These are phyloP conservation scores for Xiphorhynchus erythropygius DNA, from an alignment of 2,797 vertebrate species.

Conservation along the genomic window DNA sequence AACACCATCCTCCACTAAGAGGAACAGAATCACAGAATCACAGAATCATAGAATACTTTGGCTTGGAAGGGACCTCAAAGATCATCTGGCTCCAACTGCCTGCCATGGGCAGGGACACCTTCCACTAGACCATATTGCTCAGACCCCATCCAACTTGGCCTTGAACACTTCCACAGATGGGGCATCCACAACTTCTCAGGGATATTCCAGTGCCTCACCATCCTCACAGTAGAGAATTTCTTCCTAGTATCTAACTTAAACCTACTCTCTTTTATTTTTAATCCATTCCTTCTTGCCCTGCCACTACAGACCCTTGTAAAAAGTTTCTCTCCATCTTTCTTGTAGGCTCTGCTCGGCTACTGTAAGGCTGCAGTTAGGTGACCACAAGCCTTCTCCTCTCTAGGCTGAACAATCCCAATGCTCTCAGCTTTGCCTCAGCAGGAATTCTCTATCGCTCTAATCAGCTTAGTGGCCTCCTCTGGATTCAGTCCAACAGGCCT, in stretches of 20 bases:
- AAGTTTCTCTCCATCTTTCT: background rate
- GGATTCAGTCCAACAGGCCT: background rate
- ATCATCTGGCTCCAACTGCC: background rate
- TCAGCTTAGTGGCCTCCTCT: background rate
- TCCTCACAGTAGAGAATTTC: background rate
- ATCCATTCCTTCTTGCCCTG: background rate
- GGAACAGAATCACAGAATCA: background rate
- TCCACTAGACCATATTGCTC: background rate
- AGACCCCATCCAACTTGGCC: background rate
- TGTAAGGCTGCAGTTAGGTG: background rate
- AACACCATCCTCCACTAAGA: no score
- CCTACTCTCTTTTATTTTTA: background rate
- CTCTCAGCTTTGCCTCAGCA: background rate
- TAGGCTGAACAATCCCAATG: background rate
- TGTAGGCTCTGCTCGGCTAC: background rate
- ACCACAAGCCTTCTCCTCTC: background rate
- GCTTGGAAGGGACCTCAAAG: background rate
- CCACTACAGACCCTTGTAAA: background rate
- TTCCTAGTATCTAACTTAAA: background rate
- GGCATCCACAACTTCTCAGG: background rate
- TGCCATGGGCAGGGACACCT: background rate
- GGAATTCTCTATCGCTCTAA: background rate
- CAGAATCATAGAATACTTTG: background rate
- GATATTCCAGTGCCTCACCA: background rate
- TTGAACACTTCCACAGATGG: background rate